phyloP scores from a whole-genome alignment of 1,140 invertebrate species.

The Zophobas atratus region DNA sequence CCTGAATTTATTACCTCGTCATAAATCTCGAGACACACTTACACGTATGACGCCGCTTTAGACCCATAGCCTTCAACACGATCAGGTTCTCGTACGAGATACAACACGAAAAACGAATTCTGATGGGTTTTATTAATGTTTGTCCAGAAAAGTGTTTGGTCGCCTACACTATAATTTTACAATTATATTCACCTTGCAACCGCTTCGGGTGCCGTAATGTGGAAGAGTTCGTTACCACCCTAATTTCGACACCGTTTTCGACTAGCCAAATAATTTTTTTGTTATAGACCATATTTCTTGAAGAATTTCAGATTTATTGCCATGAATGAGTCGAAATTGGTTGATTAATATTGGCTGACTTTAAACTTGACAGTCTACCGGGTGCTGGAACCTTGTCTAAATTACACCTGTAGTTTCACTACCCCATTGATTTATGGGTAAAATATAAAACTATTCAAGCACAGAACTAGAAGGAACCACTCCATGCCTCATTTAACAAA shows the following conservation, averaged over 20 bases:
- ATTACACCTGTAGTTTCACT: too few relatives aligned
- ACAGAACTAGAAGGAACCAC: too few relatives aligned
- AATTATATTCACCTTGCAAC: constrained; percentile 38
- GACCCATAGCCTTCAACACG: constrained; percentile 21
- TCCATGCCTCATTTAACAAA: too few relatives aligned
- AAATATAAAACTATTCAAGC: too few relatives aligned
- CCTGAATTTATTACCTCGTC: constrained; percentile 54
- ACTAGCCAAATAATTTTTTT: too few relatives aligned
- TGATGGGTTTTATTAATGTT: constrained; percentile 31
- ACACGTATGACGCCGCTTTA: constrained; percentile 36
- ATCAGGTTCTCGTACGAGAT: not conserved
- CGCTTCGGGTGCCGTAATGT: constrained; percentile 7
- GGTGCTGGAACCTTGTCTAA: too few relatives aligned
- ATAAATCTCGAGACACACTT: constrained; percentile 57
- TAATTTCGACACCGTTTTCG: constrained; percentile 29
- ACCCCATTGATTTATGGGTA: too few relatives aligned
- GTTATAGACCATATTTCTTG: too few relatives aligned
- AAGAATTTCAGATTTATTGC: too few relatives aligned
- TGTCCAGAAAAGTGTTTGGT: constrained; percentile 38
- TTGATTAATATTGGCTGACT: too few relatives aligned
- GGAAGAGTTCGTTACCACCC: constrained; percentile 31
- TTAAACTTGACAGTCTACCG: too few relatives aligned
- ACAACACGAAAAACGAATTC: constrained; percentile 5
- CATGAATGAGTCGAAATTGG: too few relatives aligned
- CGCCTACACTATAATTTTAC: constrained; percentile 40